phyloP scores from a whole-genome alignment of 2,113 vertebrate genomes.

The Capreolus pygargus region DNA sequence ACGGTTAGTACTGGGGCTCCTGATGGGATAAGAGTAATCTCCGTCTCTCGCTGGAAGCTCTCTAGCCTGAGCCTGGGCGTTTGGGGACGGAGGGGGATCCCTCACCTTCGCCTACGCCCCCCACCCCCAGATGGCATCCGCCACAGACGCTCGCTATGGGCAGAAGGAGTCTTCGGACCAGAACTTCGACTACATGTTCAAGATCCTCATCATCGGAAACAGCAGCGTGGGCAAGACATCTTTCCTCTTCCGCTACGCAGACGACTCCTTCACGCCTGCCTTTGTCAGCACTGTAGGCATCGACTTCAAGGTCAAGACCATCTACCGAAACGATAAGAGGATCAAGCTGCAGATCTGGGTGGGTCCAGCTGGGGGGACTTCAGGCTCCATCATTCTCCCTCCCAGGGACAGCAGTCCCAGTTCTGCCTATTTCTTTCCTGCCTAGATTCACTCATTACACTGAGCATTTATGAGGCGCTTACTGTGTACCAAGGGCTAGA shows the following conservation, averaged over 20 bases:
- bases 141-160: constrained; percentile 92
- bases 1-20: not conserved
- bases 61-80: not conserved
- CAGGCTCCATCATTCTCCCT: not conserved
- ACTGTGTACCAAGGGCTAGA: not conserved
- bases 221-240: constrained; percentile 92
- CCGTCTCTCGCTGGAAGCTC: not conserved
- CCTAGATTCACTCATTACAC: not conserved
- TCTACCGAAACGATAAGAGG: constrained; percentile 90
- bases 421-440: not conserved
- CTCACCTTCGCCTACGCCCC: not conserved
- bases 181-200: constrained; percentile 94
- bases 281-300: constrained; percentile 93
- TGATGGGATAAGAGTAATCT: not conserved
- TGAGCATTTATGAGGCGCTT: not conserved
- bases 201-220: constrained; percentile 93
- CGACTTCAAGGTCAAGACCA: constrained; percentile 94
- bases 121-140: constrained; percentile 91
- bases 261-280: constrained; percentile 90
- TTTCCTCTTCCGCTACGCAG: constrained; percentile 92
- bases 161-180: constrained; percentile 91
- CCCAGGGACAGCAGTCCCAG: not conserved
- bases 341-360: constrained; percentile 95
- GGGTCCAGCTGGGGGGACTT: constrained; percentile 30
- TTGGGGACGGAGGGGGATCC: rapidly evolving